These are phyloP conservation scores for Chloroceryle inda DNA, from an alignment of 2,797 vertebrate species.

Conservation along the genomic window DNA sequence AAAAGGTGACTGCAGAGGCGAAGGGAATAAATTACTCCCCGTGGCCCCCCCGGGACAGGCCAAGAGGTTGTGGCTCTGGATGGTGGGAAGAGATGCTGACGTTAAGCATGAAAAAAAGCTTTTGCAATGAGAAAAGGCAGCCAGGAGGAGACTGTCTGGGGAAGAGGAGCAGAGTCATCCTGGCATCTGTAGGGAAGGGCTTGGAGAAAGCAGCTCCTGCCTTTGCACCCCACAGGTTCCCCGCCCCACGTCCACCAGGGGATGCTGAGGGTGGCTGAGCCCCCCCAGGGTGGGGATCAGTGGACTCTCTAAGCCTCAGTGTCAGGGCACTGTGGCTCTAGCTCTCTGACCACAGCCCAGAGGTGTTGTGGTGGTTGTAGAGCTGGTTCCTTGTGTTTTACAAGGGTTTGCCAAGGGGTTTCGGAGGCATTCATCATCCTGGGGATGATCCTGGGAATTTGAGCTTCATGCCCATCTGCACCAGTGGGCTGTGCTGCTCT, in stretches of 20 bases:
- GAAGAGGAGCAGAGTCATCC: background rate
- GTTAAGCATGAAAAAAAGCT: background rate
- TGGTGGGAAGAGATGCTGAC: background rate
- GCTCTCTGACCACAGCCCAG: background rate
- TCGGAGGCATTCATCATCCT: background rate
- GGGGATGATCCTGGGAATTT: background rate
- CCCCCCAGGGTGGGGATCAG: accelerated
- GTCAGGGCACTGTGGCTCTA: accelerated
- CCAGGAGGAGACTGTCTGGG: background rate
- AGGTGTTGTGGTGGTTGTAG: too few species aligned
- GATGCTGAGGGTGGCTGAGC: background rate
- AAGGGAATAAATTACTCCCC: background rate
- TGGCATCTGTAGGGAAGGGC: background rate
- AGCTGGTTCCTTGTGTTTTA: background rate
- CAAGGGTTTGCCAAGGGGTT: background rate
- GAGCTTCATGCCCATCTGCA: background rate
- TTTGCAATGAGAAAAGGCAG: background rate
- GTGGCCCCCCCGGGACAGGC: background rate
- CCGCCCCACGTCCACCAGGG: background rate
- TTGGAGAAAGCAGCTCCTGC: background rate
- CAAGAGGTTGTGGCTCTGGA: background rate
- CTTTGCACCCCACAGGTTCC: accelerated
- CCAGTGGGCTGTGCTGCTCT: background rate
- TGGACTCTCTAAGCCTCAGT: background rate
- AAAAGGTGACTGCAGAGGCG: background rate